Evolutionary conservation across 2,888 invertebrate species (phyloP).

Genomic region (Ophioninae sp.): DNA sequence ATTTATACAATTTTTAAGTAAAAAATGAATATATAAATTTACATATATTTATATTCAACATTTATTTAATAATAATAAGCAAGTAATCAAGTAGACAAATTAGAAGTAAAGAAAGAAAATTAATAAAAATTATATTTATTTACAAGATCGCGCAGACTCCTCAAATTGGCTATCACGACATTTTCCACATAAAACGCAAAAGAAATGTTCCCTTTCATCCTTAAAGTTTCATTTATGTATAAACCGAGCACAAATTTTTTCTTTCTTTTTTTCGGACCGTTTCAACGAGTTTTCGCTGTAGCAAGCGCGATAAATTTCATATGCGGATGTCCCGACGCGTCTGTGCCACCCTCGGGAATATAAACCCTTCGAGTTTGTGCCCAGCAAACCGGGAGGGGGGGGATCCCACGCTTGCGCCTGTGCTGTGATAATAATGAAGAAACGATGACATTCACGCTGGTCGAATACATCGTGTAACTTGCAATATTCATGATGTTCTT

Average conservation of each 20-base stretch:
- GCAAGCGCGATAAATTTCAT: constrained; percentile 1
- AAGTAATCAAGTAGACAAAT: no score
- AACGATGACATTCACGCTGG: not conserved
- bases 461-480: not conserved
- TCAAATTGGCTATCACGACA: no score
- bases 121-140: no score
- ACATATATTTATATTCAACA: no score
- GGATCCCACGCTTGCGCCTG: not conserved
- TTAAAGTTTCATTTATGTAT: not conserved
- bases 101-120: no score
- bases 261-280: not conserved
- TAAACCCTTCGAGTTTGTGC: not conserved
- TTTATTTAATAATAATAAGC: no score
- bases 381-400: not conserved
- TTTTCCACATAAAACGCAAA: not conserved
- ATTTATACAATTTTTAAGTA: no score
- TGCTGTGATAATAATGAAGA: not conserved
- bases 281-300: not conserved
- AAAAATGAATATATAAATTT: no score
- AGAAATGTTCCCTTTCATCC: not conserved
- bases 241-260: not conserved
- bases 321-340: constrained; percentile 2
- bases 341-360: constrained; percentile 5
- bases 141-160: no score
- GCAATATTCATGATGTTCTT: not conserved